Evolutionary conservation across 1,140 invertebrate genomes (phyloP).

Genomic region (Mizuhopecten yessoensis): DNA sequence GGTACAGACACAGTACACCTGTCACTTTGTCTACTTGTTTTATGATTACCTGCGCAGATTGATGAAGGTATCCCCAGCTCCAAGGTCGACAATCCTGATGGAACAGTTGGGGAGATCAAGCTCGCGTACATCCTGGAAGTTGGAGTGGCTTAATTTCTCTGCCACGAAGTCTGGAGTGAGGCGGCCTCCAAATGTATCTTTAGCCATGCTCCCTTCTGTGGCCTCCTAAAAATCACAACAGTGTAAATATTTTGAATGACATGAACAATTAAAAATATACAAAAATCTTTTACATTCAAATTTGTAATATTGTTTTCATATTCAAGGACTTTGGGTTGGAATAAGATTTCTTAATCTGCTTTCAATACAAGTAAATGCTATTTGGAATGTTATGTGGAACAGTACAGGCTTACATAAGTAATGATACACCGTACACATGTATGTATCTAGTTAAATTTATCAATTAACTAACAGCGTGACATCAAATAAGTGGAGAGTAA

Average conservation of each 20-base stretch:
- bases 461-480: neutral
- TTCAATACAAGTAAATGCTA: neutral
- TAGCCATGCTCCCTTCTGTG: slow-evolving; percentile 79
- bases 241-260: neutral
- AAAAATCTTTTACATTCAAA: neutral
- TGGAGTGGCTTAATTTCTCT: slow-evolving; percentile 80
- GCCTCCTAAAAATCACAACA: slow-evolving; percentile 73
- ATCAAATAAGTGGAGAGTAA: too few relatives aligned
- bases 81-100: slow-evolving; percentile 81
- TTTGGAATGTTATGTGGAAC: neutral
- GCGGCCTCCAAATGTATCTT: slow-evolving; percentile 82
- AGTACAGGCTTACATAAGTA: neutral
- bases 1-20: too few relatives aligned
- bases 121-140: slow-evolving; percentile 80
- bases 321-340: neutral
- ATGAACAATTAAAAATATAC: neutral
- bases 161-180: slow-evolving; percentile 83
- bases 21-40: too few relatives aligned
- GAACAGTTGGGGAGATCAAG: slow-evolving; percentile 81
- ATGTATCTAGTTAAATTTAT: neutral
- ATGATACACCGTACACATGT: neutral
- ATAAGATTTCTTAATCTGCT: neutral
- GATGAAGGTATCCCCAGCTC: slow-evolving; percentile 75
- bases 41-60: slow-evolving; percentile 80
- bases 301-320: neutral